Evolutionary conservation across 2,113 vertebrate genomes (phyloP).

Genomic region (Rana temporaria): DNA sequence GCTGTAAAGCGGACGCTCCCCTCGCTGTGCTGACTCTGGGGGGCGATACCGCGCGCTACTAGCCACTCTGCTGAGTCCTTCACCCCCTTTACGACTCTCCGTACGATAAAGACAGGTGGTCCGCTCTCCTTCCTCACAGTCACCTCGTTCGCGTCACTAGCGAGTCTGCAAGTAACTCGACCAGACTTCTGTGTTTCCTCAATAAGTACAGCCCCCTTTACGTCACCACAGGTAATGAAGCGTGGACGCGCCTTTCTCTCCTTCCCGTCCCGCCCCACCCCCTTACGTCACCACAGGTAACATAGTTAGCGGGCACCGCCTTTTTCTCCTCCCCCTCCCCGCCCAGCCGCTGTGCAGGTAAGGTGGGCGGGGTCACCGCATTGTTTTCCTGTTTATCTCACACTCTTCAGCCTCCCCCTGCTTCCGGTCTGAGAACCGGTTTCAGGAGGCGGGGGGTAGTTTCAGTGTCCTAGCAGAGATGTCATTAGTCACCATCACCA

Average conservation of each 20-base stretch:
- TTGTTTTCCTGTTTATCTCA: conserved; percentile 47
- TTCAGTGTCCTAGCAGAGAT: conserved; percentile 24
- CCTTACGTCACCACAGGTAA: no score
- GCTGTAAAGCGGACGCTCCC: no score
- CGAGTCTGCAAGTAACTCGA: neutral
- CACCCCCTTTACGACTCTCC: no score
- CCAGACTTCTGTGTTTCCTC: neutral
- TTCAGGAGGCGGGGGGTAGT: conserved; percentile 4
- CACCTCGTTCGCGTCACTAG: neutral
- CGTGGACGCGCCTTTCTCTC: neutral
- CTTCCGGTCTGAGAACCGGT: neutral
- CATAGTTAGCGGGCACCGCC: no score
- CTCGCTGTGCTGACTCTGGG: no score
- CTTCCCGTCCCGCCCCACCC: neutral
- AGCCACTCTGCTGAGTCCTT: no score
- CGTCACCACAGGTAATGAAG: neutral
- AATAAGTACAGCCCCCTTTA: neutral
- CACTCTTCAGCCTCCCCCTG: neutral
- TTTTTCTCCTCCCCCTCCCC: no score
- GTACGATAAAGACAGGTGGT: neutral
- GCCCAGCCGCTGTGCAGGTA: neutral
- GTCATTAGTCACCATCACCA: conserved; percentile 1
- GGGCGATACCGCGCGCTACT: neutral
- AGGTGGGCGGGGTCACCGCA: neutral
- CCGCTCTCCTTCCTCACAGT: neutral